Percentiles rank a stretch among this genome's conserved stretches.
These are phyloP conservation scores for Ornithoptera alexandrae DNA, from an alignment of 2,888 invertebrate species.

Conservation along the genomic window DNA sequence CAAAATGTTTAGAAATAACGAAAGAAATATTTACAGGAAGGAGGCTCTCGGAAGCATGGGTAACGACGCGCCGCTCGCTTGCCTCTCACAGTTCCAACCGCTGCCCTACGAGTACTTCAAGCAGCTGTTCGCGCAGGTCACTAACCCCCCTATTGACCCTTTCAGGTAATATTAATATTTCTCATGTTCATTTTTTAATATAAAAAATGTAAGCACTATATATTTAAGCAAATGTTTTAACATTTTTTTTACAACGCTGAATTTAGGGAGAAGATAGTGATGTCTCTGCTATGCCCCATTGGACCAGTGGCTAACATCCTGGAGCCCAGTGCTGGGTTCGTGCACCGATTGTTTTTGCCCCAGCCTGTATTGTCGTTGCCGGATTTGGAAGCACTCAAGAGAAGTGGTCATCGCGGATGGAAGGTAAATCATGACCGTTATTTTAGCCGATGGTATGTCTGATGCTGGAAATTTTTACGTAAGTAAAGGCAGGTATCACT, in stretches of 20 bases:
- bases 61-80: slow-evolving; percentile 98
- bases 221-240: neutral
- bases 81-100: slow-evolving; percentile 96
- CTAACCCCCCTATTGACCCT: slow-evolving; percentile 99
- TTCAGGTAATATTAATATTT: slow-evolving; percentile 80
- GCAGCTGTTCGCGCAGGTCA: slow-evolving; percentile 99
- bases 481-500: too few relatives aligned
- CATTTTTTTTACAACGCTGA: neutral
- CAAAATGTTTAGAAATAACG: too few relatives aligned
- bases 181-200: neutral
- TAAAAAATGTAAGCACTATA: neutral
- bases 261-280: slow-evolving; percentile 95
- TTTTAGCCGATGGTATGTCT: too few relatives aligned
- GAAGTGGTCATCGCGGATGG: slow-evolving; percentile 93
- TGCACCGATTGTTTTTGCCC: slow-evolving; percentile 93
- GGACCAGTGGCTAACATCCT: slow-evolving; percentile 98
- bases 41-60: slow-evolving; percentile 99
- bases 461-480: too few relatives aligned
- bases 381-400: slow-evolving; percentile 93
- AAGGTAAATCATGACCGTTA: slow-evolving; percentile 56
- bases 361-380: slow-evolving; percentile 96
- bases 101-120: slow-evolving; percentile 98
- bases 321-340: slow-evolving; percentile 91
- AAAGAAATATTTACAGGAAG: slow-evolving; percentile 82
- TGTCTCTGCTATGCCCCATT: slow-evolving; percentile 98